Base-by-base conservation (phyloP, 1,140 invertebrate species). In the Trichomalopsis sarcophagae region DNA sequence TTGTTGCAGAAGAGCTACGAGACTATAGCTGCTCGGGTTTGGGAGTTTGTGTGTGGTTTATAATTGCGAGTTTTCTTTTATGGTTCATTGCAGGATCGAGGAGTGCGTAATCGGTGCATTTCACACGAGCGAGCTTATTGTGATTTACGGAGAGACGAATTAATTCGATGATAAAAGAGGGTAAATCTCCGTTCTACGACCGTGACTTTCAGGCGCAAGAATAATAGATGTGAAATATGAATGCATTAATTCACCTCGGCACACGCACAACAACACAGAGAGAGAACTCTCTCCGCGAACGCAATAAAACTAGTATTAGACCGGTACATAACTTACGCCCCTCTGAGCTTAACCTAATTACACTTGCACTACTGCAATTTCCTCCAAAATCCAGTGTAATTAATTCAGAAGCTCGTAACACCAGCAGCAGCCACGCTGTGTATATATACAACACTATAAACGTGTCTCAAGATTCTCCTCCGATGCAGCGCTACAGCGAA, bases 341-440 rank as follows among this genome's bases (percentile, higher is more conserved):
- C 30, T 36, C 33, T 27, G 74, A n/a, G 74, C 30, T 75, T 75
- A 75, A 75, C 74, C 74, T 40, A 75, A 75, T 75, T 75, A 75
- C 30, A 75, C 30, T 75, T 36, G 74, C 74, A 62, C 17, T n/a
- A 62, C 21, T 62, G 21, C 30, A 10, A 30, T 75, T 62, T 30
- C 36, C 40, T 40, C 36, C 36, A 30, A 75, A 44, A 75, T 75
- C 36, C 36, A 40, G 36, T n/a, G 74, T 47, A 40, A 75, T 75
- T 75, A 75, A 75, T 75, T 75, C 21, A 75, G 36, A 75, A 44
- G 74, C 74, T 30, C 69, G 66, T 23, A 9, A 7, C 40, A 44
- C 6, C 40, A 44, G 40, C 17, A 62, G 55, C 33, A 36, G 33
- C 33, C 5, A 36, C 33, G 5, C 2, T 36, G 33, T 36, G 33